phyloP scores from a whole-genome alignment of 2,113 vertebrate genomes.

The Eudorcas thomsonii region DNA sequence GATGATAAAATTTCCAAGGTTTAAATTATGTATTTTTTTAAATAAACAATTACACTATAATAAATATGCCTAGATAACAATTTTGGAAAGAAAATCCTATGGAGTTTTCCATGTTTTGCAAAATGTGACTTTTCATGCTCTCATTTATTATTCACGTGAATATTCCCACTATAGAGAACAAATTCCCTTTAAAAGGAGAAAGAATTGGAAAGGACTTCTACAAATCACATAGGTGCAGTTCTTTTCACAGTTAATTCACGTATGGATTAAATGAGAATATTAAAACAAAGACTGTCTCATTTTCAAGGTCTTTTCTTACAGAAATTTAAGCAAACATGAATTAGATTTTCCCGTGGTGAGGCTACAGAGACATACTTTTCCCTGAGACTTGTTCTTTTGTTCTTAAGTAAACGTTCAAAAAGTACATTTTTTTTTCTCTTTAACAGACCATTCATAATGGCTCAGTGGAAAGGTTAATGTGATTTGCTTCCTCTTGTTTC shows the following conservation, averaged over 20 bases:
- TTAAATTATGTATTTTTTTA: slow-evolving; percentile 40
- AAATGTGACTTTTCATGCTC: slow-evolving; percentile 20
- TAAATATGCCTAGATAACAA: background rate
- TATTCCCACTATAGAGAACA: background rate
- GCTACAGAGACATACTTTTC: slow-evolving; percentile 45
- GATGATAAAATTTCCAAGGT: background rate
- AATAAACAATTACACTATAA: background rate
- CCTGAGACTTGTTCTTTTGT: slow-evolving; percentile 10
- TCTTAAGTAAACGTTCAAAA: slow-evolving; percentile 52
- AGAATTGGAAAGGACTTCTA: slow-evolving; percentile 12
- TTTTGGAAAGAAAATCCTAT: background rate
- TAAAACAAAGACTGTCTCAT: slow-evolving; percentile 51
- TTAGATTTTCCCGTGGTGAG: slow-evolving; percentile 54
- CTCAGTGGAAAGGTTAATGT: slow-evolving; percentile 23
- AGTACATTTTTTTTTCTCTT: slow-evolving; percentile 49
- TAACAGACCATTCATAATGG: slow-evolving; percentile 20
- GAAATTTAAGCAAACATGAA: slow-evolving; percentile 64
- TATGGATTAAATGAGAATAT: slow-evolving; percentile 55
- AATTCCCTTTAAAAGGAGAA: slow-evolving; percentile 24
- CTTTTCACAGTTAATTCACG: slow-evolving; percentile 37
- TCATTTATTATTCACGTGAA: slow-evolving; percentile 26
- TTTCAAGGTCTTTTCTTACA: slow-evolving; percentile 56
- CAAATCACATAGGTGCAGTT: slow-evolving; percentile 45
- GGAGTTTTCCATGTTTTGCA: background rate
- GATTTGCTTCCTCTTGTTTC: slow-evolving; percentile 41